Conservation (phyloP, 2,113 vertebrate species). For the Podilymbus podiceps region DNA sequence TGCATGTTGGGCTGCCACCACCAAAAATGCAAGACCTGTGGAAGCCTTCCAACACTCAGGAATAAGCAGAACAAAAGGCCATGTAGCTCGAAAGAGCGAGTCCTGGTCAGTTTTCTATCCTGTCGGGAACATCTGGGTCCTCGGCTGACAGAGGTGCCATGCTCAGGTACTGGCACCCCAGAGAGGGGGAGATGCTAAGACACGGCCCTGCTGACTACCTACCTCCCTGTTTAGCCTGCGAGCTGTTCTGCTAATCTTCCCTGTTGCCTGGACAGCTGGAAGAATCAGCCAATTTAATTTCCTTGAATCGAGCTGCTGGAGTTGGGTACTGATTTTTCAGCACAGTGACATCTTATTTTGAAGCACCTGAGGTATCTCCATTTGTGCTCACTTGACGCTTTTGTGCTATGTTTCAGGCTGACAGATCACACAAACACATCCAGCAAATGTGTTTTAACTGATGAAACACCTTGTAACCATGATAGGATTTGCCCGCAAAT, state of each 20-base stretch:
- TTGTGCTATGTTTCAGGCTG: neutral
- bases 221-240: neutral
- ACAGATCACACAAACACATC: neutral
- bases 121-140: neutral
- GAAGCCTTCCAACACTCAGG: neutral
- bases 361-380: constrained; percentile 26
- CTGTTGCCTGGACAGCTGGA: neutral
- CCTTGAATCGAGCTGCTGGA: neutral
- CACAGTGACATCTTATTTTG: constrained; percentile 26
- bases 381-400: constrained; percentile 1
- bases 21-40: accelerated
- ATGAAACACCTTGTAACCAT: neutral
- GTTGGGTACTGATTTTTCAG: constrained; percentile 26
- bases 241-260: neutral
- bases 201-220: neutral
- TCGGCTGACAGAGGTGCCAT: neutral
- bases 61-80: neutral
- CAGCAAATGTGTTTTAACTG: neutral
- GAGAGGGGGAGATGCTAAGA: neutral
- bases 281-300: constrained; percentile 29
- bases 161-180: neutral
- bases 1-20: accelerated
- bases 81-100: neutral
- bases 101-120: neutral
- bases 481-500: neutral